Base-by-base conservation (phyloP, 2,888 invertebrate genomes). In the Habroteleia sp. region DNA sequence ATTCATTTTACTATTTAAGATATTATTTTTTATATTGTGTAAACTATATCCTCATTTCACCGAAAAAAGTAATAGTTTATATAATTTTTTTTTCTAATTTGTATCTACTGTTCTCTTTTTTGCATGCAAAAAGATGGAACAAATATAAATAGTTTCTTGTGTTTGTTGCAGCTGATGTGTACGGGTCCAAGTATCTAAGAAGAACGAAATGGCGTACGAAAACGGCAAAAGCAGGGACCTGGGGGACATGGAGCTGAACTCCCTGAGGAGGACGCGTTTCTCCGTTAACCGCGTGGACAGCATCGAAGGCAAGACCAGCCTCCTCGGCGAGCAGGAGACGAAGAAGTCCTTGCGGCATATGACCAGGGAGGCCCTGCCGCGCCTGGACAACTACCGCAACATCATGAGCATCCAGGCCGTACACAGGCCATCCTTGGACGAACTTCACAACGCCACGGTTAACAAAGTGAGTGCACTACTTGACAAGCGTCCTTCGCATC, bases 341-440 rank as follows among this genome's bases (percentile, higher is more conserved):
- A 82, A 80, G 60, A 87, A 87, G 58, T 87, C 87, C 6, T 79
- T 87, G 66, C 84, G 87, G 74, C 83, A 96, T 86, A 93, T 96
- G 87, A 97, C 96, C 13, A 90, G 96, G 63, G 96, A 97, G 89
- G 96, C 96, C 3, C 88, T 96, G 71, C 96, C 96, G 1, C 91
- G 96, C 52, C 89, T 96, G 89, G 96, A 96, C 88, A 96, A 96
- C 90, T 96, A 96, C 89, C 92, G 96, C 78, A 96, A 96, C 83
- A 95, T 96, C 81, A 91, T 96, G 91, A 96, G 96, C 10, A 92
- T 96, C 37, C 96, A 96, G 87, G 96, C 96, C 1, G 95, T 94
- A 5, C 95, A 95, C 80, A 91, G 96, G 78, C 96, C 96, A 8
- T 96, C 96, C 2, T 89, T 97, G 73, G 96, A 97, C 86, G 96